Conservation (phyloP, 1,140 invertebrate genomes). For the Nasonia longicornis region DNA sequence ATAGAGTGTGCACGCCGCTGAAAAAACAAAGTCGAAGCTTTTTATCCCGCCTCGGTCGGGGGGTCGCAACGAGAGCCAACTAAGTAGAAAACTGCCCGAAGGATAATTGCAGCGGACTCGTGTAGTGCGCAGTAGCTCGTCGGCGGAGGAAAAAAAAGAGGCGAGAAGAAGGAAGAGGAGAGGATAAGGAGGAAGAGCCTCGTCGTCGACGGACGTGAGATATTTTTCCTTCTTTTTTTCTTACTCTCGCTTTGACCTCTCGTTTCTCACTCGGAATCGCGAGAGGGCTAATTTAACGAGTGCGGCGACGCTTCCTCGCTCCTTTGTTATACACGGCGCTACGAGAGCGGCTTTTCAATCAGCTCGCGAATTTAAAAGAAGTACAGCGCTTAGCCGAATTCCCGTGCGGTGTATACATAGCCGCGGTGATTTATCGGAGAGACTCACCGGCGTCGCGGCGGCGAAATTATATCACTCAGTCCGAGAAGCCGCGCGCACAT, state of each 20-base stretch:
- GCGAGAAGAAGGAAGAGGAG: not conserved
- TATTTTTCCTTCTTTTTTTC: not conserved
- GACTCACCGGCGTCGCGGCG: not conserved
- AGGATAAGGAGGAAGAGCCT: not conserved
- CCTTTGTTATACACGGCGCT: not conserved
- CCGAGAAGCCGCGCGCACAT: too few species aligned
- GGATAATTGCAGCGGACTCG: constrained; percentile 59
- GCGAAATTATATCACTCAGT: not conserved
- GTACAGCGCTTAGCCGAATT: not conserved
- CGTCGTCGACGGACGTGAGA: not conserved
- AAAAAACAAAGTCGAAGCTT: constrained; percentile 29
- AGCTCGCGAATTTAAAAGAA: constrained; percentile 4
- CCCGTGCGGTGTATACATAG: too few species aligned
- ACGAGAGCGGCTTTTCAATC: not conserved
- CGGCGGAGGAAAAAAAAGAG: constrained; percentile 20
- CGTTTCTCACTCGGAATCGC: not conserved
- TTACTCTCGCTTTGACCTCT: not conserved
- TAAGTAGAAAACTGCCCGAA: constrained; percentile 61
- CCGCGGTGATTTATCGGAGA: not conserved
- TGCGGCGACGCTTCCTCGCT: not conserved
- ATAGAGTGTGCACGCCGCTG: not conserved
- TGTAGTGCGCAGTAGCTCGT: constrained; percentile 21
- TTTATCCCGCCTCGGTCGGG: constrained; percentile 20
- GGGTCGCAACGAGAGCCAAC: constrained; percentile 51
- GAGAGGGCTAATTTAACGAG: not conserved